Evolutionary conservation across 2,113 vertebrate genomes (phyloP).

Genomic region (Apus apus): DNA sequence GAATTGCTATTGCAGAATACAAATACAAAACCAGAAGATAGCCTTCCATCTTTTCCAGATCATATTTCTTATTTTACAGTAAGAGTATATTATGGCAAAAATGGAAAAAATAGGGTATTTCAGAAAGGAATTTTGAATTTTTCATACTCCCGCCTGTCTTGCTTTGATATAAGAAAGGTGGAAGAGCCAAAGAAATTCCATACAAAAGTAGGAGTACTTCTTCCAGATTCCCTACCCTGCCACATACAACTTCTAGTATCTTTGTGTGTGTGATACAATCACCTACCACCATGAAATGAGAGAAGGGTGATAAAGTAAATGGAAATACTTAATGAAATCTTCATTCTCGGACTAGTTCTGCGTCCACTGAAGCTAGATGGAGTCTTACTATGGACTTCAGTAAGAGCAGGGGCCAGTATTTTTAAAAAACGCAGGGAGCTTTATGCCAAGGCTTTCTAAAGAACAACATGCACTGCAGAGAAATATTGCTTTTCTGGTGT

Average conservation of each 20-base stretch:
- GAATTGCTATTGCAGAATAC: neutral
- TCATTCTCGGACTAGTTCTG: neutral
- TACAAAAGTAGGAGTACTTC: neutral
- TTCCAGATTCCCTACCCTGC: neutral
- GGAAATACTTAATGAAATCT: neutral
- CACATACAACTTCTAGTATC: neutral
- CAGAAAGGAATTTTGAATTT: neutral
- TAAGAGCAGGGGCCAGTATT: neutral
- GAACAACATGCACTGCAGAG: neutral
- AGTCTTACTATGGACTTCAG: neutral
- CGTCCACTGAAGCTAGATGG: neutral
- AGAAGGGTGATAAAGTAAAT: neutral
- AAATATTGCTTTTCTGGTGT: neutral
- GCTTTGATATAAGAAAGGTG: neutral
- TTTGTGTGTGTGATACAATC: neutral
- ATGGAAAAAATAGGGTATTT: neutral
- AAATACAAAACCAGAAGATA: neutral
- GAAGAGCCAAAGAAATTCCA: neutral
- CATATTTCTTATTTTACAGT: neutral
- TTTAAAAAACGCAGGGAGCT: neutral
- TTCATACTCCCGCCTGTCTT: neutral
- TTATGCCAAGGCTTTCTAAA: neutral
- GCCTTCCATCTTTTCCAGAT: neutral
- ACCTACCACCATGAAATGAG: neutral
- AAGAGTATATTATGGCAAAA: neutral